phyloP scores from a whole-genome alignment of 2,113 vertebrate genomes.

The Synodontis membranacea region DNA sequence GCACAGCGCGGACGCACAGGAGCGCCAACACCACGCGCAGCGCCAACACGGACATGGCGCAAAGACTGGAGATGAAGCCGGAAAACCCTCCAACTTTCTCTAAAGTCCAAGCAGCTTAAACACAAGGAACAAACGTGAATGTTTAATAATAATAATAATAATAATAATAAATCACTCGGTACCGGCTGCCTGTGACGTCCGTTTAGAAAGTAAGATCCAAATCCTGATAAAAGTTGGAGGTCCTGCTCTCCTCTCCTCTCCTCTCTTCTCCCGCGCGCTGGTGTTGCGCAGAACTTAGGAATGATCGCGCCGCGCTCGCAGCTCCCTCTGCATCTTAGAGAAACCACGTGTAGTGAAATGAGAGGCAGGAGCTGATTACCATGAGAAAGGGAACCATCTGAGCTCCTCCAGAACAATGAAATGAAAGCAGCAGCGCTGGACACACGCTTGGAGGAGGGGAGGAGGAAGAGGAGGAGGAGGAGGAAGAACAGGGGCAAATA shows the following conservation, averaged over 20 bases:
- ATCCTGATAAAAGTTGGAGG: not conserved
- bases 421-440: constrained; percentile 63
- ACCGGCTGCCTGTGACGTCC: not conserved
- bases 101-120: not conserved
- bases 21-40: constrained; percentile 56
- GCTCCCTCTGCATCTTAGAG: constrained; percentile 56
- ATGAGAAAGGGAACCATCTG: constrained; percentile 69
- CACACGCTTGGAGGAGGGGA: constrained; percentile 46
- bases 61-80: not conserved
- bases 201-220: not conserved
- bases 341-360: constrained; percentile 55
- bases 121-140: not conserved
- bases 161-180: not conserved
- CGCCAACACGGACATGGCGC: constrained; percentile 60
- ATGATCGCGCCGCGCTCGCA: constrained; percentile 58
- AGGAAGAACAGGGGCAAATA: constrained; percentile 49
- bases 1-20: constrained; percentile 53
- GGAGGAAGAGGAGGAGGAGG: not conserved
- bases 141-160: not conserved
- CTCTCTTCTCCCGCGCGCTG: too few species aligned
- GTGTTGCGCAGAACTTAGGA: constrained; percentile 22
- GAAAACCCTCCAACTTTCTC: not conserved
- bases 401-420: constrained; percentile 69
- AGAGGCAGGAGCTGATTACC: constrained; percentile 63
- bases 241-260: too few species aligned